phyloP scores from a whole-genome alignment of 2,113 vertebrate species.

The Egretta garzetta region DNA sequence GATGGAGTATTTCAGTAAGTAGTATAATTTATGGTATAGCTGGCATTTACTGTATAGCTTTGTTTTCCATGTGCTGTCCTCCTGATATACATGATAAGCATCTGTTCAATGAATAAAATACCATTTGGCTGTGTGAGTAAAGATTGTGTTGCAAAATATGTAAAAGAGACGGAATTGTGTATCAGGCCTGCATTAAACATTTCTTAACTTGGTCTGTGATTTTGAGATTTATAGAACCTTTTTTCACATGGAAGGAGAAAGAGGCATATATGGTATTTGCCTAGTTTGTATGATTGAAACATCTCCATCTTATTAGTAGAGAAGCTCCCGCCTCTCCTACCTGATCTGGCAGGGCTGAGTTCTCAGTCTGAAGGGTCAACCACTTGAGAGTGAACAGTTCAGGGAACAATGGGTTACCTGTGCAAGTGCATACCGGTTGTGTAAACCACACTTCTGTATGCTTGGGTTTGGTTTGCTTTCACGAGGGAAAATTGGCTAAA shows the following conservation, averaged over 20 bases:
- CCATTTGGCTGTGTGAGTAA: not conserved
- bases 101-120: not conserved
- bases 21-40: not conserved
- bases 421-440: fast-evolving
- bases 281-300: not conserved
- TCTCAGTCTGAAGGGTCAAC: not conserved
- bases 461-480: not conserved
- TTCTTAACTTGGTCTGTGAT: not conserved
- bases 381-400: not conserved
- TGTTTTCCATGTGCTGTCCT: not conserved
- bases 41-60: not conserved
- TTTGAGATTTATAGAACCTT: not conserved
- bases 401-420: not conserved
- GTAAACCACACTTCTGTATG: not conserved
- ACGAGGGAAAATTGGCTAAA: not conserved
- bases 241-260: not conserved
- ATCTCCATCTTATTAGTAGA: not conserved
- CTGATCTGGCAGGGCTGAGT: not conserved
- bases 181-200: not conserved
- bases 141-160: not conserved
- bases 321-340: not conserved
- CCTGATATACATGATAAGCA: not conserved
- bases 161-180: not conserved
- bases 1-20: not conserved
- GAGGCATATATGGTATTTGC: not conserved